Evolutionary conservation across 2,888 invertebrate genomes (phyloP).

Genomic region (Sabatieria punctata): DNA sequence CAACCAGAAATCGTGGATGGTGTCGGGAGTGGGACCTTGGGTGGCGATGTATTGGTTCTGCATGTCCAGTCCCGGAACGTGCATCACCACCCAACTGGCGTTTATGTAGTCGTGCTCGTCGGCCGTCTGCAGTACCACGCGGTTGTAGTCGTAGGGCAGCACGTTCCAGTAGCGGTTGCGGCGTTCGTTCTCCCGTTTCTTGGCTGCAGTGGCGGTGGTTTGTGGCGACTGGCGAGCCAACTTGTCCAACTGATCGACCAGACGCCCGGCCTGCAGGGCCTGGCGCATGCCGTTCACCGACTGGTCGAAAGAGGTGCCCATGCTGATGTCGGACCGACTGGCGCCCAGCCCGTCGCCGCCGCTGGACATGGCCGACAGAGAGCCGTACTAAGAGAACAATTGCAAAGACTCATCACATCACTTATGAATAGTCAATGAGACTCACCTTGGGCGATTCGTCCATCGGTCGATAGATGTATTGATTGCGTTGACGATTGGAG

Average conservation of each 20-base stretch:
- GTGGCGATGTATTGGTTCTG: constrained; percentile 7
- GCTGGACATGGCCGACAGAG: neutral
- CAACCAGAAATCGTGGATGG: constrained; percentile 10
- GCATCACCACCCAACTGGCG: constrained; percentile 9
- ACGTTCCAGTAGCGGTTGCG: constrained; percentile 12
- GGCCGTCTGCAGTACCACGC: constrained; percentile 4
- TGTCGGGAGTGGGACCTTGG: constrained; percentile 8
- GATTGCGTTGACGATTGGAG: constrained; percentile 1
- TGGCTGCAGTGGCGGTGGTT: neutral
- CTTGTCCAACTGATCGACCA: neutral
- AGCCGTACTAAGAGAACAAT: neutral
- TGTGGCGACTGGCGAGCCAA: neutral
- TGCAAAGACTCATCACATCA: neutral
- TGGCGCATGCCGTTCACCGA: neutral
- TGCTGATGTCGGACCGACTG: no score
- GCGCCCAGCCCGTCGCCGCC: no score
- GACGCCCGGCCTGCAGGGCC: neutral
- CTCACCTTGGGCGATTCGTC: neutral
- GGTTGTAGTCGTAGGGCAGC: constrained; percentile 11
- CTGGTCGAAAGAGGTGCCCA: neutral
- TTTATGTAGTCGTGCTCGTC: constrained; percentile 9
- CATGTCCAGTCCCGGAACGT: neutral
- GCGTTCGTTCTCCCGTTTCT: constrained; percentile 1
- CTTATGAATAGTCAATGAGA: no score
- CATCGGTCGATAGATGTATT: constrained; percentile 8